These are phyloP conservation scores for Lytechinus variegatus DNA, from an alignment of 35 echinoderm and acorn worm species.

Conservation along the genomic window DNA sequence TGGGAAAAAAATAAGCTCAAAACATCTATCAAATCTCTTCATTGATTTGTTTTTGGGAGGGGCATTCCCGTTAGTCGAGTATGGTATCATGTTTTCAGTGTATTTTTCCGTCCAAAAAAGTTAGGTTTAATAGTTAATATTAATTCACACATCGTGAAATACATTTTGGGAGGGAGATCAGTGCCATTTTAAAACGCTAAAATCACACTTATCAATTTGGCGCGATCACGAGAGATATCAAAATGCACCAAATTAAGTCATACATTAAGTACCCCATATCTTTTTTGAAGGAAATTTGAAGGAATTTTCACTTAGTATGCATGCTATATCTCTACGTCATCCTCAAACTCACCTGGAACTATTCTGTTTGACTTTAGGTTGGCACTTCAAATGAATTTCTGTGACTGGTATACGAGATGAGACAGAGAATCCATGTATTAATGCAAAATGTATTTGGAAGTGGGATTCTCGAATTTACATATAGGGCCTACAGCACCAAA, in stretches of 20 bases:
- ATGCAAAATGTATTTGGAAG: not conserved
- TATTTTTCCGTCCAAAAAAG: too few species aligned
- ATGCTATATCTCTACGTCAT: not conserved
- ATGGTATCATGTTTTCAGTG: too few species aligned
- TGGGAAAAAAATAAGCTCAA: too few species aligned
- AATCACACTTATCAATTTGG: not conserved
- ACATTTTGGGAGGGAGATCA: not conserved
- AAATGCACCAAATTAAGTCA: too few species aligned
- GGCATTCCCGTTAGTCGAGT: too few species aligned
- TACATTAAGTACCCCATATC: not conserved
- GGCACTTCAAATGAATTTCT: not conserved
- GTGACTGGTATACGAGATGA: not conserved
- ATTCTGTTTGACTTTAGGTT: not conserved
- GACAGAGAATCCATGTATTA: not conserved
- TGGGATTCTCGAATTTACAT: not conserved
- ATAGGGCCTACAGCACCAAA: not conserved
- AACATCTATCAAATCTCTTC: too few species aligned
- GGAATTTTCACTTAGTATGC: too few species aligned
- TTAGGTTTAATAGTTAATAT: not conserved
- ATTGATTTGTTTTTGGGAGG: too few species aligned
- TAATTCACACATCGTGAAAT: not conserved
- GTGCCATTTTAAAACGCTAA: not conserved
- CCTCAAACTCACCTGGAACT: not conserved
- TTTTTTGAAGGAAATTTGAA: not conserved
- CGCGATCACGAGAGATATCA: too few species aligned